phyloP scores from a whole-genome alignment of 2,113 vertebrate species.

The Cardinalis cardinalis region DNA sequence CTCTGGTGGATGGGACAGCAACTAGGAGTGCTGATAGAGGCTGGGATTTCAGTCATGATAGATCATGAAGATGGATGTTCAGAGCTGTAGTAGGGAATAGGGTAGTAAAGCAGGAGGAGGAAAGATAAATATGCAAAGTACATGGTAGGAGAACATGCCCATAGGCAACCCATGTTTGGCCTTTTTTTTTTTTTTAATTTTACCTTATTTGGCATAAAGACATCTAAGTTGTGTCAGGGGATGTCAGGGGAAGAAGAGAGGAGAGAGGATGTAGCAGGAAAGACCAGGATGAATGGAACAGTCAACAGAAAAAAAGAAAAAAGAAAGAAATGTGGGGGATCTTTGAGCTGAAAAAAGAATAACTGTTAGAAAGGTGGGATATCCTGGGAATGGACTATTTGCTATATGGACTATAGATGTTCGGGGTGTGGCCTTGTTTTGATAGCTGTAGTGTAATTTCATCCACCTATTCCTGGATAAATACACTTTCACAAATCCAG shows the following conservation, averaged over 20 bases:
- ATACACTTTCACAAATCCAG: not conserved
- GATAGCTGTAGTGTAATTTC: not conserved
- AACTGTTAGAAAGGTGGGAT: not conserved
- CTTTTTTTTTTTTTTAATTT: not conserved
- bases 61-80: not conserved
- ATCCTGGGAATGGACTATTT: not conserved
- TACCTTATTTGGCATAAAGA: not conserved
- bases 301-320: not conserved
- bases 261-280: not conserved
- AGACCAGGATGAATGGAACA: rapidly evolving
- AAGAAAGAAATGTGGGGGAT: rapidly evolving
- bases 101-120: not conserved
- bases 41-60: not conserved
- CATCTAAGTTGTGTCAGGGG: not conserved
- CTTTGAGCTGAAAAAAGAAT: not conserved
- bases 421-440: not conserved
- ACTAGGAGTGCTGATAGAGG: not conserved
- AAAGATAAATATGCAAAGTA: not conserved
- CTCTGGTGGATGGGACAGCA: not conserved
- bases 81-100: not conserved
- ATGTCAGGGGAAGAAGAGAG: not conserved
- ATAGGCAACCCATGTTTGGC: not conserved
- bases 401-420: not conserved
- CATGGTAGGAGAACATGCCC: not conserved
- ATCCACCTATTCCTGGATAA: not conserved